Evolutionary conservation across 2,797 vertebrate genomes (phyloP).

Genomic region (Vireo griseus): DNA sequence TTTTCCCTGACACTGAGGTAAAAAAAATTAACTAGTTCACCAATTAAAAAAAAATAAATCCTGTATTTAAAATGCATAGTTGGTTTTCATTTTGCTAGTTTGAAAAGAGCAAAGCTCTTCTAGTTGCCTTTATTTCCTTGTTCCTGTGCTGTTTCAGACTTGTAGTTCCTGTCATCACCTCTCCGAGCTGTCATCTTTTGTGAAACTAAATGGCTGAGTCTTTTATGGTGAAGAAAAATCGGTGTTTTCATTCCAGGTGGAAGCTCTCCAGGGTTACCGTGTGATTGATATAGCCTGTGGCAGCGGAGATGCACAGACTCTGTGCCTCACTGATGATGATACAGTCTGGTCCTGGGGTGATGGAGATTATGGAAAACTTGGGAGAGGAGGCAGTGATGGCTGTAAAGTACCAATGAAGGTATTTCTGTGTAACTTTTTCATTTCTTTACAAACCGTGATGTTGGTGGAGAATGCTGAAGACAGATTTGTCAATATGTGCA

Average conservation of each 20-base stretch:
- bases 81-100: neutral
- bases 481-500: neutral
- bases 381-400: slow-evolving; percentile 95
- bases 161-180: neutral
- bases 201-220: neutral
- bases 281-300: slow-evolving; percentile 97
- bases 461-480: neutral
- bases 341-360: slow-evolving; percentile 99
- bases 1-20: neutral
- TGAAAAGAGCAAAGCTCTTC: neutral
- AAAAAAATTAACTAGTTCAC: neutral
- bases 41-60: neutral
- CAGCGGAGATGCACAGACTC: slow-evolving; percentile 94
- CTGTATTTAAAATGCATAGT: neutral
- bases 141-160: neutral
- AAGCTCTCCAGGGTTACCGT: slow-evolving; percentile 93
- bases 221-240: neutral
- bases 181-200: neutral
- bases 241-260: slow-evolving; percentile 80
- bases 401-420: slow-evolving; percentile 99
- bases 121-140: neutral
- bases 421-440: neutral
- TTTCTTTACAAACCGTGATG: neutral
- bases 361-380: slow-evolving; percentile 96
- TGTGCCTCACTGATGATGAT: slow-evolving; percentile 96